Base-by-base conservation (phyloP, 2,113 vertebrate genomes). In the Aphyosemion australe region DNA sequence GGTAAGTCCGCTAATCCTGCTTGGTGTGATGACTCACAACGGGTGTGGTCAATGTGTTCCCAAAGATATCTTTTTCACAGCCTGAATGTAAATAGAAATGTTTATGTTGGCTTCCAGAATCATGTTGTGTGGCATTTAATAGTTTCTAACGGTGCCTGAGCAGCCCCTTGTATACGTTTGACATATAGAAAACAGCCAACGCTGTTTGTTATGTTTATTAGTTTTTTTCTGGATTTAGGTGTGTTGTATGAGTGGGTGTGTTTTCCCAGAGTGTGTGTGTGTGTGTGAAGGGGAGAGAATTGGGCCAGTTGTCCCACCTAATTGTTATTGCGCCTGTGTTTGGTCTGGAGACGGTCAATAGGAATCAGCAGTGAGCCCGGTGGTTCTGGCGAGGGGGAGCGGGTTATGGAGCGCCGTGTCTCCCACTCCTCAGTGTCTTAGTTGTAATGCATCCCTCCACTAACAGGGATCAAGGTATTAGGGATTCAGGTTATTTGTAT, bases 401-500 rank as follows among this genome's bases (percentile, higher is more conserved):
- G 72, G 69, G 70, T 56, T 74, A 69, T 67, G 49, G 77, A 75
- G 87, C 86, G 85, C 46, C 45, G 78, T 85, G 55, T 89, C 92
- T 81, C 79, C 89, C 90, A 93, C 88, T 92, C 88, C 87, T 88
- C 74, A 82, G 90, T 88, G 91, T 79, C 85, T 93, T 91, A 90
- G 93, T 93, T 93, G 93, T 95, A 96, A 97, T 95, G 90, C 92
- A 78, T 93, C 94, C 92, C 92, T 96, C 95, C 95, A 96, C 94
- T 92, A 91, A 93, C 83, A 34, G 93, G 96, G 97, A 97, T 98
- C 95, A 97, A 96, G 92, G 96, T 97, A 98, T 98, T 98, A 98
- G 95, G 95, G 95, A 95, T 96, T 96, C 91, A 93, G 93, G 95
- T 97, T 97, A 98, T 98, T 97, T 95, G 96, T 98, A 99, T 99